Evolutionary conservation across 2,113 vertebrate genomes (phyloP), one percentile per base, ranked within the genome.

Genomic region (Pongo pygmaeus): DNA sequence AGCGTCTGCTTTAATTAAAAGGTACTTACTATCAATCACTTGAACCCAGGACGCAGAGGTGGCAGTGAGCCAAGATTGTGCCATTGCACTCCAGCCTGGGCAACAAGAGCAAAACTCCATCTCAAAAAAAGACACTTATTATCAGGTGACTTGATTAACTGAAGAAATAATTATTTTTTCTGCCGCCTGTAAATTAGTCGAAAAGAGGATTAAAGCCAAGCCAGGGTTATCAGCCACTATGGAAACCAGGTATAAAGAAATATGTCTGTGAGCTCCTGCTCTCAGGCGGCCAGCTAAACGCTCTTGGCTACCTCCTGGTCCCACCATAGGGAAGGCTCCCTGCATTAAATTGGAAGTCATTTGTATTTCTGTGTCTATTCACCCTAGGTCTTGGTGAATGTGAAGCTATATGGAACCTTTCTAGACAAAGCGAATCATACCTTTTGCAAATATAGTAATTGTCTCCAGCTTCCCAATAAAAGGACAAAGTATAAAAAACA

Each of bases 191-290:
- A 95, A 95, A 88, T 80, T 80, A 84, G 13, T 89, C 2, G 2
- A 86, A 93, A 87, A 90, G 55, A 91, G 75, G 59, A 84, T 94
- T 94, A 83, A 95, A 96, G 91, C 52, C 43, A 93, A 46, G 80
- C 89, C 70, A 38, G 79, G 74, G 81, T 67, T 91, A 90, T 1
- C 61, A 27, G 50, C 55, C 40, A 52, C 38, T 52, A 1, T 91
- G 70, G 85, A 97, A 91, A 91, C 70, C 72, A 87, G 67, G 43
- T 79, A 43, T 59, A 78, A 93, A 84, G 70, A 92, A 40, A 46
- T 25, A 72, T 69, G 20, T 90, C 64, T 95, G 27, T 57, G 35
- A 89, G 77, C 67, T 80, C 69, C 85, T 87, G 69, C 20, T 89
- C 55, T 75, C 52, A 79, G 70, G 57, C 93, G 27, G 23, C 61